phyloP scores from a whole-genome alignment of 2,888 invertebrate species.

The Tanaodytes sp. region DNA sequence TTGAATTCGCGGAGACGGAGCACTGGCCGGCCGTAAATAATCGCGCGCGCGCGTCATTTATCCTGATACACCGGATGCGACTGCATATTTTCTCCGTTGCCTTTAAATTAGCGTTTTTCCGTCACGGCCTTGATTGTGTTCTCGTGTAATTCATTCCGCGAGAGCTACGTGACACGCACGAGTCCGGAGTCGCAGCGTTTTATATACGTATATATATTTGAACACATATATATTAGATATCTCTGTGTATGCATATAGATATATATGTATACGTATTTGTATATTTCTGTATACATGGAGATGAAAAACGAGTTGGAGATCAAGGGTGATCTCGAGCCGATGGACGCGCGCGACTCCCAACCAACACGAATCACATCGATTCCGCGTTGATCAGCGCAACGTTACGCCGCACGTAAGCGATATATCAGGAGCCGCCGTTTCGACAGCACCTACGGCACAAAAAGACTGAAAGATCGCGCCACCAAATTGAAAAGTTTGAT shows the following conservation, averaged over 20 bases:
- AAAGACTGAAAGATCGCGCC: constrained; percentile 45
- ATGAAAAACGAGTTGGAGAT: constrained; percentile 53
- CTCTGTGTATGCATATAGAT: constrained; percentile 27
- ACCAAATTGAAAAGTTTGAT: constrained; percentile 70
- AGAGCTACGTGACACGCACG: too few relatives aligned
- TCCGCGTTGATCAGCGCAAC: constrained; percentile 64
- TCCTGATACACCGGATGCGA: constrained; percentile 68
- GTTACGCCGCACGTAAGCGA: constrained; percentile 64
- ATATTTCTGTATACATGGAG: constrained; percentile 32
- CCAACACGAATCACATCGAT: constrained; percentile 63
- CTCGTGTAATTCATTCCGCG: constrained; percentile 52
- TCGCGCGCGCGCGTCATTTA: constrained; percentile 59
- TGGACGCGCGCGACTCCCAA: constrained; percentile 18
- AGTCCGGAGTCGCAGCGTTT: too few relatives aligned
- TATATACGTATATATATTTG: too few relatives aligned
- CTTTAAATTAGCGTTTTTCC: constrained; percentile 68
- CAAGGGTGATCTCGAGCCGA: constrained; percentile 53
- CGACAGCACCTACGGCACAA: constrained; percentile 49
- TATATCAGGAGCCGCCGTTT: constrained; percentile 65
- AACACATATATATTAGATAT: too few relatives aligned
- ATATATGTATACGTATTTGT: too few relatives aligned
- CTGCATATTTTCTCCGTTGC: constrained; percentile 70
- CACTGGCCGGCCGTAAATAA: constrained; percentile 54
- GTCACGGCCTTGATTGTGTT: constrained; percentile 62
- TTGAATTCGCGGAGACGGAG: constrained; percentile 48